phyloP scores from a whole-genome alignment of 2,113 vertebrate species.

The Cottus gobio region DNA sequence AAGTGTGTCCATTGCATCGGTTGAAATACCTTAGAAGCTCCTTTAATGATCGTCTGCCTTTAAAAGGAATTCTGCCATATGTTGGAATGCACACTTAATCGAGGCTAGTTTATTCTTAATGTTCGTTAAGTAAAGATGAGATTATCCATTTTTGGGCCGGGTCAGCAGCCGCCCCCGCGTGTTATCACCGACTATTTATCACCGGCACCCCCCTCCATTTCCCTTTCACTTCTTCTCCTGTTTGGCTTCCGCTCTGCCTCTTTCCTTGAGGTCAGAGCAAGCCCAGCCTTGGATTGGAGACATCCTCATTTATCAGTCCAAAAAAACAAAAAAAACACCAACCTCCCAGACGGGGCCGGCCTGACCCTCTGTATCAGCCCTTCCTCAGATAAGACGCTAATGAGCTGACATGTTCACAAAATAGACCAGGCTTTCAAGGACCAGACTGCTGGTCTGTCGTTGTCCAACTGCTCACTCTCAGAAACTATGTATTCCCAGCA shows the following conservation, averaged over 20 bases:
- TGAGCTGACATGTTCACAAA: slow-evolving; percentile 43
- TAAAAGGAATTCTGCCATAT: neutral
- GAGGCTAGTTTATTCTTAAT: neutral
- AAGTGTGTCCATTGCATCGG: neutral
- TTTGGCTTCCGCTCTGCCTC: slow-evolving; percentile 45
- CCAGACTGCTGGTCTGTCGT: neutral
- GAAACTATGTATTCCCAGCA: neutral
- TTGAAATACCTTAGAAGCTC: neutral
- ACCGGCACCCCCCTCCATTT: slow-evolving; percentile 19
- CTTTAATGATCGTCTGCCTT: neutral
- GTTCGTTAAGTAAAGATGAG: neutral
- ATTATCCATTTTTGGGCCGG: neutral
- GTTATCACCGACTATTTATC: slow-evolving; percentile 39
- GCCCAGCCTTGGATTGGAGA: slow-evolving; percentile 39
- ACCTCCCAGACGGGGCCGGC: slow-evolving; percentile 46
- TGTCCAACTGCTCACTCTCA: neutral
- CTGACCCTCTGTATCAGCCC: slow-evolving; percentile 55
- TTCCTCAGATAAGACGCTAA: slow-evolving; percentile 57
- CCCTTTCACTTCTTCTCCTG: slow-evolving; percentile 44
- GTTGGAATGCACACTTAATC: neutral
- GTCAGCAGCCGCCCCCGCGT: slow-evolving; percentile 10
- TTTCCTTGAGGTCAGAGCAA: slow-evolving; percentile 41
- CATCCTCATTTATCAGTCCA: slow-evolving; percentile 44
- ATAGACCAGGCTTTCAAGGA: slow-evolving; percentile 28
- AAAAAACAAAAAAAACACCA: neutral